These are phyloP conservation scores for Cactoblastis cactorum DNA, from an alignment of 2,888 invertebrate genomes.

Conservation along the genomic window DNA sequence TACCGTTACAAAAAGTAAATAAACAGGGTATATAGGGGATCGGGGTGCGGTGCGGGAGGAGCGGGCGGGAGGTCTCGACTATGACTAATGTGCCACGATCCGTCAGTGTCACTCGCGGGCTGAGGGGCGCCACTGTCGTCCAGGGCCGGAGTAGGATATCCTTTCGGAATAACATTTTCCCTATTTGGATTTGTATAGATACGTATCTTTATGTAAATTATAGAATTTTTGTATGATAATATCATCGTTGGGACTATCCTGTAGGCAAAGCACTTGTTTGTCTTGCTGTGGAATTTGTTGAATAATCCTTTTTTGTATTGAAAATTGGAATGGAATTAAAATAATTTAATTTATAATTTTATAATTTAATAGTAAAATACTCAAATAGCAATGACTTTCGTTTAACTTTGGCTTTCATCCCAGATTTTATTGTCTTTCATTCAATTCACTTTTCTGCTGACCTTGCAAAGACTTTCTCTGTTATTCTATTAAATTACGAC, in stretches of 20 bases:
- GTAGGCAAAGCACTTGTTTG: conserved; percentile 13
- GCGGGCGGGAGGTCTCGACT: conserved; percentile 70
- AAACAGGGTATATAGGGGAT: conserved; percentile 73
- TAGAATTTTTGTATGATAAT: conserved; percentile 38
- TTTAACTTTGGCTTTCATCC: too few species aligned
- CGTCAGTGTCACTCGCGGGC: conserved; percentile 82
- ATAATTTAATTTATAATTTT: too few species aligned
- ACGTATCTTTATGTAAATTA: conserved; percentile 71
- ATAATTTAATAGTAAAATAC: too few species aligned
- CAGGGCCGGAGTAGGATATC: conserved; percentile 68
- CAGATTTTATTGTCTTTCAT: too few species aligned
- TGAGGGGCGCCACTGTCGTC: conserved; percentile 60
- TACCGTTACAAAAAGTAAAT: conserved; percentile 79
- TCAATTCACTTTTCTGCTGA: too few species aligned
- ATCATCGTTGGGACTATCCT: conserved; percentile 18
- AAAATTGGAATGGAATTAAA: not conserved
- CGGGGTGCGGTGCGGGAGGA: conserved; percentile 65
- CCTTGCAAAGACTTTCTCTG: too few species aligned
- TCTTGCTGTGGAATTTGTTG: conserved; percentile 3
- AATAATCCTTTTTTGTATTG: not conserved
- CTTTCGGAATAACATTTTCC: conserved; percentile 73
- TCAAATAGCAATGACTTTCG: too few species aligned
- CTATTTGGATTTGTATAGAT: conserved; percentile 51
- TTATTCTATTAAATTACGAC: too few species aligned
- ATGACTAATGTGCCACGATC: conserved; percentile 85